Conservation (phyloP, 1,140 invertebrate genomes). For the Drosophila ercepeae region DNA sequence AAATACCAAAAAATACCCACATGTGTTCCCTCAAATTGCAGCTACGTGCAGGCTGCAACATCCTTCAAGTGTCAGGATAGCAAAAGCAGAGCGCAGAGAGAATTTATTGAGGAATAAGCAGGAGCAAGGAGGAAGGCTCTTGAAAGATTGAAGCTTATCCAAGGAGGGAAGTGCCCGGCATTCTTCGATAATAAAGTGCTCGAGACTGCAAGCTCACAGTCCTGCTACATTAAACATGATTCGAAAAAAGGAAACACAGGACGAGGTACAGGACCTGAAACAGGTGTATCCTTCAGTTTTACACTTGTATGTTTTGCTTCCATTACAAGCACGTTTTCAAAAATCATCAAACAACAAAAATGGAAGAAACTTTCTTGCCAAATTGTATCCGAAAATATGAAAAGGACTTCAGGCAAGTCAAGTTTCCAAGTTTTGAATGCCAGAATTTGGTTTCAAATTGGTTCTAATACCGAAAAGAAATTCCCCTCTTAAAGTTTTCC, state of each 20-base stretch:
- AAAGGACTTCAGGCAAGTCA: too few species aligned
- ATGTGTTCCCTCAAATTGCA: slow-evolving; percentile 33
- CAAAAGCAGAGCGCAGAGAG: neutral
- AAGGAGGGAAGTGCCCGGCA: slow-evolving; percentile 9
- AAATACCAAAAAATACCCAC: slow-evolving; percentile 5
- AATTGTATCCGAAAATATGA: neutral
- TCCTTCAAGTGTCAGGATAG: slow-evolving; percentile 2
- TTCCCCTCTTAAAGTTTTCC: too few species aligned
- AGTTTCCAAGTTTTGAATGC: too few species aligned
- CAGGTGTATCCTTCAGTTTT: slow-evolving; percentile 5
- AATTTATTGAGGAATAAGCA: neutral
- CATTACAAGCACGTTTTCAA: neutral
- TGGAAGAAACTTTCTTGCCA: neutral
- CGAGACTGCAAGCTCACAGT: neutral
- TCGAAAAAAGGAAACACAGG: neutral
- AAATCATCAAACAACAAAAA: neutral
- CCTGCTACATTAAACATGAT: slow-evolving; percentile 9
- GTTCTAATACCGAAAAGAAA: too few species aligned
- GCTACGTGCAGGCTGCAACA: slow-evolving; percentile 31
- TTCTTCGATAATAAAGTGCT: slow-evolving; percentile 32
- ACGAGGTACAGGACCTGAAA: neutral
- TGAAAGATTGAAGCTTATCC: slow-evolving; percentile 19
- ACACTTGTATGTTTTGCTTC: neutral
- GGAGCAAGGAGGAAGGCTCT: neutral
- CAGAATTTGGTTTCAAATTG: too few species aligned